Evolutionary conservation across 2,797 vertebrate species (phyloP).

Genomic region (Parambassis ranga): DNA sequence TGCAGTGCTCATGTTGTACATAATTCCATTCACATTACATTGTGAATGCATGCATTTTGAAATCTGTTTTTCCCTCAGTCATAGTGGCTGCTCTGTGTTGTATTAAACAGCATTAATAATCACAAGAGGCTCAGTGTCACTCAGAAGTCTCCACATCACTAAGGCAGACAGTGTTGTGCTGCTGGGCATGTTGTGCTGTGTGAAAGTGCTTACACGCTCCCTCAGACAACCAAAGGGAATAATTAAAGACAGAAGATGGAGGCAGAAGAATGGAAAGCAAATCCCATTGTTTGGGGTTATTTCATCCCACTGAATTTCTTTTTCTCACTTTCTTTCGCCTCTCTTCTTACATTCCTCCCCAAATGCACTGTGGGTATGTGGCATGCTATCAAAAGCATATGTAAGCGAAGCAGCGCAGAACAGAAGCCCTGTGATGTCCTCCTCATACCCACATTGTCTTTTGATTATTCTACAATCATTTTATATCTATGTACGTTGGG

Average conservation of each 20-base stretch:
- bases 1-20: slow-evolving; percentile 55
- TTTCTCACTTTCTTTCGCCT: slow-evolving; percentile 67
- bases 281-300: slow-evolving; percentile 82
- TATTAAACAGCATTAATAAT: slow-evolving; percentile 85
- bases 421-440: slow-evolving; percentile 80
- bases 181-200: slow-evolving; percentile 79
- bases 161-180: slow-evolving; percentile 77
- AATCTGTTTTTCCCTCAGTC: slow-evolving; percentile 71
- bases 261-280: slow-evolving; percentile 80
- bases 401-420: slow-evolving; percentile 71
- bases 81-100: slow-evolving; percentile 72
- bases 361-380: slow-evolving; percentile 77
- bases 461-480: slow-evolving; percentile 82
- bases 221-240: slow-evolving; percentile 84
- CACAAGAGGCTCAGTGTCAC: slow-evolving; percentile 83
- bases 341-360: slow-evolving; percentile 70
- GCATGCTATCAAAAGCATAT: slow-evolving; percentile 77
- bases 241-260: slow-evolving; percentile 84
- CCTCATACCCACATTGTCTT: slow-evolving; percentile 77
- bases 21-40: slow-evolving; percentile 71
- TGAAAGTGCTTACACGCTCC: slow-evolving; percentile 81
- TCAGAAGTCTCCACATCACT: slow-evolving; percentile 79
- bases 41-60: slow-evolving; percentile 71
- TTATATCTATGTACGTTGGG: slow-evolving; percentile 67
- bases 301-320: slow-evolving; percentile 80